Percentiles rank a stretch among this genome's conserved stretches.
These are phyloP conservation scores for Apamea epomidion DNA, from an alignment of 2,888 invertebrate species.

Conservation along the genomic window DNA sequence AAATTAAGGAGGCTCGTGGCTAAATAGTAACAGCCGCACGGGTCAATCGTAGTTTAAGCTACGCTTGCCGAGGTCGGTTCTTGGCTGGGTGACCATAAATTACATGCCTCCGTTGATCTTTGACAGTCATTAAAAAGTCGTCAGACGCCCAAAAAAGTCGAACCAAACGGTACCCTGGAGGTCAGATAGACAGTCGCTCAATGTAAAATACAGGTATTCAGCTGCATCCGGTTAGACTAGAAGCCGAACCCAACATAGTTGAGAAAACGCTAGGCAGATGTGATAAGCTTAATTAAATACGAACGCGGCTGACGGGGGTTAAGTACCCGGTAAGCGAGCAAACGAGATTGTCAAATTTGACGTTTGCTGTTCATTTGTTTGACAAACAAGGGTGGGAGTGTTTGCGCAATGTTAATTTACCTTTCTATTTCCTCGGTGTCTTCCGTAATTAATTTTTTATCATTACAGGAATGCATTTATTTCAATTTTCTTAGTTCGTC, in stretches of 20 bases:
- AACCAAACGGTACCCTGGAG: neutral
- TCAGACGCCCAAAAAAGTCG: neutral
- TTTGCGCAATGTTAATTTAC: constrained; percentile 18
- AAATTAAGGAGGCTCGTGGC: neutral
- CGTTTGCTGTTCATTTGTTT: constrained; percentile 45
- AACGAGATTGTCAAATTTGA: constrained; percentile 42
- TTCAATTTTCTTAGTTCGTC: neutral
- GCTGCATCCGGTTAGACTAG: neutral
- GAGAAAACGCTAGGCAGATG: neutral
- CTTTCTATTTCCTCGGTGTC: neutral
- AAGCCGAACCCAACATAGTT: neutral
- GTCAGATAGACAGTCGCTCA: neutral
- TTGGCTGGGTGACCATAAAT: neutral
- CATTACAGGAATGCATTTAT: neutral
- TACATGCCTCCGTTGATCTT: neutral
- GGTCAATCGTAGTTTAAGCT: neutral
- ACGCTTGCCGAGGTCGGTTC: neutral
- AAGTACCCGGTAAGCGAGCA: constrained; percentile 22
- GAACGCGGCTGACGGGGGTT: constrained; percentile 4
- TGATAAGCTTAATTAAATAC: constrained; percentile 32
- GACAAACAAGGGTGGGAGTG: constrained; percentile 32
- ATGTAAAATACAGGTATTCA: neutral
- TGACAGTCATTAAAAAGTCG: neutral
- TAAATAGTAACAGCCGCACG: neutral
- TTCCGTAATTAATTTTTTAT: neutral